Evolutionary conservation across 1,140 invertebrate genomes (phyloP), one percentile per base, ranked within the genome.

Genomic region (Drosophila saltans): DNA sequence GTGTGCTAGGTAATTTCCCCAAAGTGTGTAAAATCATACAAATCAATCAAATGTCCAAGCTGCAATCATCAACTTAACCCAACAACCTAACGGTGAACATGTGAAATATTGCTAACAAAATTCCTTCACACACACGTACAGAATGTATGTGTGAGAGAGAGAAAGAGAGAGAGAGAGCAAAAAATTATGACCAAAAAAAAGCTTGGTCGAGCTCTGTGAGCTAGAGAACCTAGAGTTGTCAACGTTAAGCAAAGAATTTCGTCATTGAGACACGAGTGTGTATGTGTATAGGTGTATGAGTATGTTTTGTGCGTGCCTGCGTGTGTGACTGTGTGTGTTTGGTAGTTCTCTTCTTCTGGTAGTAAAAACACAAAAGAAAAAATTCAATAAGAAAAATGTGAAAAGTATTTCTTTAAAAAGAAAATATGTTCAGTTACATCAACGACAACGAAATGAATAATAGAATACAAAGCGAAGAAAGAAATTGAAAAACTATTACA

Each of bases 151-250:
- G 45, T 52, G 45, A 26, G 21, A 26, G 4, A 26, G 21, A 26
- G 45, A 52, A 10, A 52, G 8, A 52, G 45, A 52, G 45, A 52
- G 45, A 52, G 45, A 88, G 70, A 69, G 76, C 73, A 72, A 3
- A 72, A 80, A 88, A 80, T 77, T 69, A 72, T 88, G 70, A 77
- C 72, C 69, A 68, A 85, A 75, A 60, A 80, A 66, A 72, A 58
- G 66, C 65, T 68, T 68, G 79, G 62, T 71, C 68, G 82, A 82
- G 82, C 82, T 80, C 78, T 72, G 72, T 69, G 82, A 78, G 80
- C 83, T 86, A 82, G 83, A 78, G 64, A 80, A 80, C 80, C 83
- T 86, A 86, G 83, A 86, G 83, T 86, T 86, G 83, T 86, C 83
- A 86, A 80, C 84, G 76, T 48, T 79, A 9, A 82, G 74, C 81